phyloP scores from a whole-genome alignment of 2,888 invertebrate genomes.

The Odontocolon sp. region DNA sequence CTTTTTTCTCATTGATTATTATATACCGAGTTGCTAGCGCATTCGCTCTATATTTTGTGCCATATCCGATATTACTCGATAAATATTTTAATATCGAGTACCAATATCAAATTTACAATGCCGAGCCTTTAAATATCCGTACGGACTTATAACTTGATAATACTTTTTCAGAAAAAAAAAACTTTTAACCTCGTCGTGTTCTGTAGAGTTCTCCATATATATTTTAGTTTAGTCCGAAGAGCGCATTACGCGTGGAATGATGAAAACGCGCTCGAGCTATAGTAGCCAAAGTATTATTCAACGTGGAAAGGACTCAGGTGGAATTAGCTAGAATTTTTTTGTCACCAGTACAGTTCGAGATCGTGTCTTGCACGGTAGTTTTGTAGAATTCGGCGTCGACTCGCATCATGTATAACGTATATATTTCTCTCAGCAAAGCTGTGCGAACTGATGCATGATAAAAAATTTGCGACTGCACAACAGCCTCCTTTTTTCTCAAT shows the following conservation, averaged over 20 bases:
- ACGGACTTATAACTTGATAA: not conserved
- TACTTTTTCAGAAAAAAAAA: not conserved
- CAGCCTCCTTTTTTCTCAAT: not conserved
- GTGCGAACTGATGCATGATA: constrained; percentile 25
- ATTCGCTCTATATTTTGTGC: no score
- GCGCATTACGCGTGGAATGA: constrained; percentile 6
- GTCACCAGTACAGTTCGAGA: constrained; percentile 12
- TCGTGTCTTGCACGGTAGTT: constrained; percentile 29
- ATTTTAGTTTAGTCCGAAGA: constrained; percentile 9
- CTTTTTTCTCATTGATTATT: no score
- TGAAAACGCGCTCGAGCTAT: constrained; percentile 12
- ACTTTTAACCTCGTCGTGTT: not conserved
- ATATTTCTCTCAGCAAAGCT: constrained; percentile 14
- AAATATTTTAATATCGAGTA: no score
- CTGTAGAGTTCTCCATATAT: not conserved
- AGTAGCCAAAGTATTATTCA: constrained; percentile 28
- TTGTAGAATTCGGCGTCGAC: constrained; percentile 24
- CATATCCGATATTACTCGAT: no score
- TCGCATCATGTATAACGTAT: constrained; percentile 6
- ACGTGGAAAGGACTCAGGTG: constrained; percentile 48
- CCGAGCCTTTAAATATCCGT: no score
- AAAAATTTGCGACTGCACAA: constrained; percentile 12
- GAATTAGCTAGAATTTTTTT: constrained; percentile 54
- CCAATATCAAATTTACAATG: no score
- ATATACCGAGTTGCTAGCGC: no score